Conservation (phyloP, 2,797 vertebrate genomes). For the Gambelia wislizenii region DNA sequence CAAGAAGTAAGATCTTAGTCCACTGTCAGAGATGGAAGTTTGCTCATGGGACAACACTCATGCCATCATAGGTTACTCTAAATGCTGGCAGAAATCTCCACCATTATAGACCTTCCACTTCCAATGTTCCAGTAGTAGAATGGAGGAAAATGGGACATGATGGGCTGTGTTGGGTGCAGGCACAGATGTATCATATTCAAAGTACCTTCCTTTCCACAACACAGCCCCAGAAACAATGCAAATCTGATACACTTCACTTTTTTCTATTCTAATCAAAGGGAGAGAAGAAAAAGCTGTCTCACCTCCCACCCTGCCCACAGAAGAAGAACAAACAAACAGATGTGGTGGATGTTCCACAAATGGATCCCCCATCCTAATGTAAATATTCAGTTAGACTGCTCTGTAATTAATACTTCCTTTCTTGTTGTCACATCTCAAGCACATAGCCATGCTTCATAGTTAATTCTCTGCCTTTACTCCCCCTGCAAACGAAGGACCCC, state of each 20-base stretch:
- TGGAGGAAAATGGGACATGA: not conserved
- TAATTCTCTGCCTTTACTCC: not conserved
- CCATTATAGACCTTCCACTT: not conserved
- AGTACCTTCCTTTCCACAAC: not conserved
- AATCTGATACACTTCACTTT: not conserved
- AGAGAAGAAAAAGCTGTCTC: not conserved
- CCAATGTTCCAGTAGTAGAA: not conserved
- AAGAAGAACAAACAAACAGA: not conserved
- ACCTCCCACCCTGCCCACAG: not conserved
- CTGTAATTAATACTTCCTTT: not conserved
- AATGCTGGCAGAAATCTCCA: not conserved
- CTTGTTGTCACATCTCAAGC: not conserved
- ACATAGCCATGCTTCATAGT: not conserved
- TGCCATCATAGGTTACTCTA: not conserved
- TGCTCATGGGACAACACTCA: not conserved
- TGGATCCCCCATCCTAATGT: not conserved
- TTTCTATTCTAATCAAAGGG: not conserved
- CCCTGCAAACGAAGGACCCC: not conserved
- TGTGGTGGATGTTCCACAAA: not conserved
- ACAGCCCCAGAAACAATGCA: not conserved
- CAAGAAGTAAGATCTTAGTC: not conserved
- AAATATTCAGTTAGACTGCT: not conserved
- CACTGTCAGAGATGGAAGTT: not conserved
- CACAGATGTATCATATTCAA: not conserved
- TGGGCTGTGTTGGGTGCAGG: not conserved